Base-by-base conservation (phyloP, 2,113 vertebrate species). In the Taurulus bubalis region DNA sequence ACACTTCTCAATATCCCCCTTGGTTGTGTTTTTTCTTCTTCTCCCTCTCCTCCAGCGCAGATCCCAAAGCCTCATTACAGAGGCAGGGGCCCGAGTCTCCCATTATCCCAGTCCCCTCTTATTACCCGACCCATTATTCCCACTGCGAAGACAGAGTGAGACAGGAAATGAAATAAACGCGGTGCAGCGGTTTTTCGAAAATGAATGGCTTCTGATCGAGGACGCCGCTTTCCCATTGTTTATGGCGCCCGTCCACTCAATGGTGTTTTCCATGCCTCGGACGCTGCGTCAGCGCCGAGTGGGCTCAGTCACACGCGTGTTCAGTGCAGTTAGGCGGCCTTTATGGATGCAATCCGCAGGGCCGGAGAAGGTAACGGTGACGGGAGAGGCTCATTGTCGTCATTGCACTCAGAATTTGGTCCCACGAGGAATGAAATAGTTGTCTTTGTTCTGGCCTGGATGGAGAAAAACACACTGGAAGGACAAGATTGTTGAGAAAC, bases 131-230 rank as follows among this genome's bases (percentile, higher is more conserved):
- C 87, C 85, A 87, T 94, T 91, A 92, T 92, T 94, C 83, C 85
- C 66, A 64, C 67, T 67, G 85, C 49, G 71, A 87, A 92, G 90
- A 93, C 89, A 91, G 92, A 93, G 88, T 87, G 69, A 85, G 82
- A 76, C 91, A 93, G 92, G 92, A 95, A 95, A 95, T 94, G 82
- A 92, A 93, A 91, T 93, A 93, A 95, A 94, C 67, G 86, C 79
- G 75, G 71, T 53, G 49, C 38, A 75, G 89, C 55, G 16, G 85
- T 67, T 55, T 32, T 65, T 45, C 42, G 85, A 86, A 93, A 91
- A 93, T 90, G 87, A 90, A 87, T 87, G 89, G 89, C 87, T 90
- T 90, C 82, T 93, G 94, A 95, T 92, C 90, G 91, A 91, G 85
- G 86, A 83, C 84, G 79, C 71, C 60, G 55, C 84, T 87, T 63